phyloP scores from a whole-genome alignment of 1,140 invertebrate genomes.

The Bombus haemorrhoidalis region DNA sequence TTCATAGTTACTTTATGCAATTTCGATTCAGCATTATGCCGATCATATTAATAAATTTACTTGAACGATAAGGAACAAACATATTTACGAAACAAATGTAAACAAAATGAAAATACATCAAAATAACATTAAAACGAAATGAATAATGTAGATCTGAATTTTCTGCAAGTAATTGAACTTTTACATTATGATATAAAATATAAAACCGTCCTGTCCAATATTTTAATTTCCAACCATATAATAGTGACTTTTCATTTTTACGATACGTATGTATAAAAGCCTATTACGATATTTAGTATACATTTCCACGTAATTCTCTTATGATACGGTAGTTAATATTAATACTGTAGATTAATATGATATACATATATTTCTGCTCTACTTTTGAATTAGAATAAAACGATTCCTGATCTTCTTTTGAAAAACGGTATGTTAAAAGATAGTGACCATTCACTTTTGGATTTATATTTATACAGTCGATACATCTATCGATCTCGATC shows the following conservation, averaged over 20 bases:
- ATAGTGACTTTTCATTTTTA: constrained; percentile 13
- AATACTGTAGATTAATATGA: no score
- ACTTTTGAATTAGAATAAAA: not conserved
- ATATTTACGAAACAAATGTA: not conserved
- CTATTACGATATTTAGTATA: not conserved
- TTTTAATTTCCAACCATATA: constrained; percentile 6
- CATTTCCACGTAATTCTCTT: not conserved
- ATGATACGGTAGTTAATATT: not conserved
- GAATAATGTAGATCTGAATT: not conserved
- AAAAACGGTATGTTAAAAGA: not conserved
- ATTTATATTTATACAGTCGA: constrained; percentile 3
- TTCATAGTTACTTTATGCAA: not conserved
- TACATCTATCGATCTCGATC: not conserved
- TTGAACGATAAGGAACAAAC: not conserved
- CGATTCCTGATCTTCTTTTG: no score
- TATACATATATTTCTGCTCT: not conserved
- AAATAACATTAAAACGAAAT: not conserved
- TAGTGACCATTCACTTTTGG: not conserved
- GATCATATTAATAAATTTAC: not conserved
- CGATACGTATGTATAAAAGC: not conserved
- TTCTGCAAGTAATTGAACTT: no score
- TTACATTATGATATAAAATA: no score
- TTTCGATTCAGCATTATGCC: not conserved
- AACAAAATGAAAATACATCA: not conserved
- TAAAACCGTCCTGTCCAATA: not conserved